A percentile compares a stretch with the other conserved stretches of the same genome.
Evolutionary conservation across 2,888 invertebrate genomes (phyloP).

Genomic region (Liopterus haemorrhoidalis): DNA sequence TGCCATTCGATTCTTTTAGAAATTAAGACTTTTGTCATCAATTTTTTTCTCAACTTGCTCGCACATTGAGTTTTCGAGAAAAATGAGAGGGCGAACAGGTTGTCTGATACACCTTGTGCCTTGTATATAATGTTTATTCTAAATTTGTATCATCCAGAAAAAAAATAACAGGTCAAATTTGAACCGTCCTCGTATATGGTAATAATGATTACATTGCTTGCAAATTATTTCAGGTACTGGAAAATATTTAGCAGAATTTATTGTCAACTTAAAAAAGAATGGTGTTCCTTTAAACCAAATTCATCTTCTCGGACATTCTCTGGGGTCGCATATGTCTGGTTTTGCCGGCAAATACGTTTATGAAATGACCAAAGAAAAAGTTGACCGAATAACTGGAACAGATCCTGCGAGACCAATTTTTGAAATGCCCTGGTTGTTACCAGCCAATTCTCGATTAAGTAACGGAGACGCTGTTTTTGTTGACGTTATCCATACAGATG

Average conservation of each 20-base stretch:
- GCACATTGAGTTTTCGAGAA: too few species aligned
- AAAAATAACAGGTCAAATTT: too few species aligned
- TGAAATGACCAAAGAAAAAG: conserved; percentile 31
- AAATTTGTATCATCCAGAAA: too few species aligned
- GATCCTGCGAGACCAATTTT: conserved; percentile 53
- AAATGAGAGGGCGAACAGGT: conserved; percentile 32
- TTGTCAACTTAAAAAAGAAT: conserved; percentile 21
- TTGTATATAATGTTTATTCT: too few species aligned
- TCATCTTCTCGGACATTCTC: conserved; percentile 41
- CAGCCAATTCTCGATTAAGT: conserved; percentile 48
- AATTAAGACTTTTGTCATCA: too few species aligned
- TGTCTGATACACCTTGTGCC: conserved; percentile 28
- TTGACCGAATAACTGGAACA: conserved; percentile 47
- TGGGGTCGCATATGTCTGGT: conserved; percentile 40
- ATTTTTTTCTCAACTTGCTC: too few species aligned
- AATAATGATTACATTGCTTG: too few species aligned
- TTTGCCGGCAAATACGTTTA: conserved; percentile 36
- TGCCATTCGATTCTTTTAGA: too few species aligned
- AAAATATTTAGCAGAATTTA: conserved; percentile 13
- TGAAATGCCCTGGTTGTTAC: conserved; percentile 41
- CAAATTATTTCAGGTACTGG: too few species aligned
- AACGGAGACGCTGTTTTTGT: conserved; percentile 54
- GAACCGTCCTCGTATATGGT: too few species aligned
- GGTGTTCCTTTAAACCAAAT: conserved; percentile 27
- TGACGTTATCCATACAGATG: conserved; percentile 57